Evolutionary conservation across 2,113 vertebrate genomes (phyloP).

Genomic region (Laticauda colubrina): DNA sequence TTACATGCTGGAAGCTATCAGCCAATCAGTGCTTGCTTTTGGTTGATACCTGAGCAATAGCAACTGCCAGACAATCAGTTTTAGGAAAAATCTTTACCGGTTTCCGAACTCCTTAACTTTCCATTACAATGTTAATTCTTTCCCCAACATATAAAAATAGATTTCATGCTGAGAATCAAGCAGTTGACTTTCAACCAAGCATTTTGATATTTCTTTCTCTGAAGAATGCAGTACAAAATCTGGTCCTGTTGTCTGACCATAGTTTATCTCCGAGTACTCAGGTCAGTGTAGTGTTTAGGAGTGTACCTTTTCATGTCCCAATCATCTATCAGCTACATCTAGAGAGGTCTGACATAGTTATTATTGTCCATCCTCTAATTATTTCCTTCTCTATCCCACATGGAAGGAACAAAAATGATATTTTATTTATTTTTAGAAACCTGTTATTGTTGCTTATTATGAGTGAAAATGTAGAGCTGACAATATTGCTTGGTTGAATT

Average conservation of each 20-base stretch:
- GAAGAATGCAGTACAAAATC: not conserved
- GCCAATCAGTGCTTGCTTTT: not conserved
- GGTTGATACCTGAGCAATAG: not conserved
- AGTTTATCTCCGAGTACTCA: not conserved
- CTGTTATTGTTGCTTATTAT: conserved; percentile 64
- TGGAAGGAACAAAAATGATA: not conserved
- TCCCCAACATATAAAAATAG: not conserved
- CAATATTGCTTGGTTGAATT: conserved; percentile 39
- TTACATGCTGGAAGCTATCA: not conserved
- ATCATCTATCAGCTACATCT: not conserved
- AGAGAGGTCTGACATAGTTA: not conserved
- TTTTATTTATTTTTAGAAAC: conserved; percentile 48
- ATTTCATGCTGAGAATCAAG: not conserved
- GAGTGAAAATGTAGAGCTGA: conserved; percentile 62
- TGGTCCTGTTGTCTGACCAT: not conserved
- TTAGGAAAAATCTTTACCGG: not conserved
- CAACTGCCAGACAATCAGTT: not conserved
- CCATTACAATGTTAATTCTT: not conserved
- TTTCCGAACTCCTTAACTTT: not conserved
- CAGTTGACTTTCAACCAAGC: not conserved
- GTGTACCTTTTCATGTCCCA: not conserved
- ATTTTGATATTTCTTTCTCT: not conserved
- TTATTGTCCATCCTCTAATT: not conserved
- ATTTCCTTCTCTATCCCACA: not conserved
- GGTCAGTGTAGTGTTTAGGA: not conserved